These are phyloP conservation scores for Gorsachius goisagi DNA, from an alignment of 2,113 vertebrate genomes.

Conservation along the genomic window DNA sequence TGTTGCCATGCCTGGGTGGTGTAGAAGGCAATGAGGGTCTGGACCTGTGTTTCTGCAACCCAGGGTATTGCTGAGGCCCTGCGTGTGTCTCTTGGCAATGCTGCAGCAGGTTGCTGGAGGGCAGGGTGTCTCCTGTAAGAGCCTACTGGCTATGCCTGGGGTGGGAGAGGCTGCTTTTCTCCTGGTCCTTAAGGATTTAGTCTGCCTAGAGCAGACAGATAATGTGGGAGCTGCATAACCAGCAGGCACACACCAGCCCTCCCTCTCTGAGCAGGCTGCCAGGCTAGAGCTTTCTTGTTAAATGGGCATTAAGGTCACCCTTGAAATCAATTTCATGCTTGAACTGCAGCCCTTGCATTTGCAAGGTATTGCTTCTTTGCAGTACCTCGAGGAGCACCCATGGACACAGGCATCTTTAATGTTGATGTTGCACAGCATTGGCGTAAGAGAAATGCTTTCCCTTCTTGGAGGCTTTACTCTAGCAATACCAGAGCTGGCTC, in stretches of 20 bases:
- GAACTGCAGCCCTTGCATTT: neutral
- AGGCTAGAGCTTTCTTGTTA: neutral
- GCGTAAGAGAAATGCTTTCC: neutral
- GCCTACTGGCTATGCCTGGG: neutral
- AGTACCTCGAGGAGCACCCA: neutral
- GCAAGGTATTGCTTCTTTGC: neutral
- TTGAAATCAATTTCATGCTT: neutral
- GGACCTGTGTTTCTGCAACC: neutral
- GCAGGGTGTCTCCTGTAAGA: neutral
- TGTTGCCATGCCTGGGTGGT: neutral
- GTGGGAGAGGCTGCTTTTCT: neutral
- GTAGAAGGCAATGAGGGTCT: neutral
- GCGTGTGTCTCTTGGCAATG: neutral
- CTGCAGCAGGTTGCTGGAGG: neutral
- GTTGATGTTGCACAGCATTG: neutral
- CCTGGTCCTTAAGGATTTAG: neutral
- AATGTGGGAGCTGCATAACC: neutral
- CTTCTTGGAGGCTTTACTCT: neutral
- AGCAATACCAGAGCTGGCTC: neutral
- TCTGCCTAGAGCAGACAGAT: neutral
- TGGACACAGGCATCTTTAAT: neutral
- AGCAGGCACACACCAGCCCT: neutral
- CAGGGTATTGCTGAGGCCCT: neutral
- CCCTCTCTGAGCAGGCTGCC: neutral
- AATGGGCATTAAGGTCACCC: neutral